Conservation (phyloP, 2,888 invertebrate species). For the Eustalomyia histrio region DNA sequence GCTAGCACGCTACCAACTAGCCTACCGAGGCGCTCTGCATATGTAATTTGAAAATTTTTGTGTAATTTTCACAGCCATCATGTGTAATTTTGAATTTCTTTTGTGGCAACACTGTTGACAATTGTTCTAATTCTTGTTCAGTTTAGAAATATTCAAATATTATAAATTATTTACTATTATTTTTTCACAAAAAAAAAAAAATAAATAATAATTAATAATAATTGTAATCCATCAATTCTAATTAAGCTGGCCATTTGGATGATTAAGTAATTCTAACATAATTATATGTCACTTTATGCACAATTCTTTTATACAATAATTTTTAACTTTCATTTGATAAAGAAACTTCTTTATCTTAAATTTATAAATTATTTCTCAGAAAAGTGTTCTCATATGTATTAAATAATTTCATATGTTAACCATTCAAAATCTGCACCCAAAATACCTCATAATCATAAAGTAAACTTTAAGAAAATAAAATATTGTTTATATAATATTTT, state of each 20-base stretch:
- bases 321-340: not conserved
- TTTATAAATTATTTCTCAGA: not conserved
- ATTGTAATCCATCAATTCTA: no score
- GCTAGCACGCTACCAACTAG: no score
- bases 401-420: not conserved
- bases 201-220: no score
- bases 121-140: no score
- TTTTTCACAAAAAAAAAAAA: no score
- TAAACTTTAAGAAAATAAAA: not conserved
- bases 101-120: no score
- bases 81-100: no score
- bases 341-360: not conserved
- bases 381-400: not conserved
- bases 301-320: not conserved
- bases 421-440: not conserved
- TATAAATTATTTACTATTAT: no score
- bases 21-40: no score
- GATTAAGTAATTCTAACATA: not conserved
- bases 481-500: conserved; percentile 6
- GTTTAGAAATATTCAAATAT: no score
- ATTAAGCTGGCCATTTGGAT: not conserved
- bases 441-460: conserved; percentile 3
- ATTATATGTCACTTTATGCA: not conserved
- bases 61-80: no score
- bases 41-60: no score